Evolutionary conservation across 2,113 vertebrate genomes (phyloP).

Genomic region (Phalacrocorax brasilianus): DNA sequence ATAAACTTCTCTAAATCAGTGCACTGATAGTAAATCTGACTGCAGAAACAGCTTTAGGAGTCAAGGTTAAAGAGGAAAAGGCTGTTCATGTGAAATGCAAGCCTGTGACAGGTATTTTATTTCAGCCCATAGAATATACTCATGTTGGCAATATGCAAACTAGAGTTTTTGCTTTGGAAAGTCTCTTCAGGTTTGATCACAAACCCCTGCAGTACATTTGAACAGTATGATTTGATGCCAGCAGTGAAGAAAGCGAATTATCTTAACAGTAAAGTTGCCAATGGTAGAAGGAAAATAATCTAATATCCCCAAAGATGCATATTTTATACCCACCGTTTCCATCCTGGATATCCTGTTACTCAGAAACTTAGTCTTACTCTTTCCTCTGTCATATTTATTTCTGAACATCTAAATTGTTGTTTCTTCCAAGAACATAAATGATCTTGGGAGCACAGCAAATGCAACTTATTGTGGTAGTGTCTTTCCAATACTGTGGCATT

Average conservation of each 20-base stretch:
- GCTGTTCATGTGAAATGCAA: neutral
- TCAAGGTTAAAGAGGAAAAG: neutral
- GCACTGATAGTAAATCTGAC: neutral
- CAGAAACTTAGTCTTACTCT: neutral
- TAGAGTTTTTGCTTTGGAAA: neutral
- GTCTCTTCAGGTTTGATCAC: neutral
- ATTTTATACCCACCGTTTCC: neutral
- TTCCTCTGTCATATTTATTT: neutral
- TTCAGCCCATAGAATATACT: neutral
- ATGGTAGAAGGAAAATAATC: neutral
- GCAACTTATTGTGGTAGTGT: neutral
- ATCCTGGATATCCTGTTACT: neutral
- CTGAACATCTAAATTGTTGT: neutral
- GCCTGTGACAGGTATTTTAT: neutral
- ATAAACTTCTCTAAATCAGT: neutral
- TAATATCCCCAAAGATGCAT: neutral
- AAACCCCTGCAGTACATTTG: neutral
- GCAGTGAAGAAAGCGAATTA: neutral
- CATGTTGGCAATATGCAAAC: neutral
- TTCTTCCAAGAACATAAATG: neutral
- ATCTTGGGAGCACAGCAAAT: neutral
- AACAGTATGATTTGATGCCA: neutral
- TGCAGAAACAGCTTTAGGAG: neutral
- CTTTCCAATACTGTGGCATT: neutral
- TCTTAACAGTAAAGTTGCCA: neutral